Evolutionary conservation across 2,113 vertebrate genomes (phyloP).

Genomic region (Aldabrachelys gigantea): DNA sequence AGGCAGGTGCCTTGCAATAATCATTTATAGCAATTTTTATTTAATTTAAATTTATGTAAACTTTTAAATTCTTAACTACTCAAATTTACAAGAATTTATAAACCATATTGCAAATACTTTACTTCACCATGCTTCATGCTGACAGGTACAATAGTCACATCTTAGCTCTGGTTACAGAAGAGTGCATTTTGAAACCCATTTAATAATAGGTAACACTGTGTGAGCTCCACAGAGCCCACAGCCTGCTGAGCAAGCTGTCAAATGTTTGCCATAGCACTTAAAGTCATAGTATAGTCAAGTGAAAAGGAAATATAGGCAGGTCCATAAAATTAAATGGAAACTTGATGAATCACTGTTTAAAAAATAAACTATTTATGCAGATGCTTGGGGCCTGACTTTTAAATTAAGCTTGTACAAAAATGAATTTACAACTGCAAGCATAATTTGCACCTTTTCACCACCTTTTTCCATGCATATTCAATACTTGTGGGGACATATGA

Average conservation of each 20-base stretch:
- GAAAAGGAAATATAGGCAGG: constrained; percentile 65
- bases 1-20: constrained; percentile 7
- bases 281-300: constrained; percentile 65
- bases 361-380: background rate
- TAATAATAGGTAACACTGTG: constrained; percentile 65
- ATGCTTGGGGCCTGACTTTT: background rate
- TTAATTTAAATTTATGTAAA: constrained; percentile 69
- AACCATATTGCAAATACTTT: constrained; percentile 75
- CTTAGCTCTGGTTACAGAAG: constrained; percentile 63
- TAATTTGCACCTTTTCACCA: background rate
- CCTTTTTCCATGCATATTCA: background rate
- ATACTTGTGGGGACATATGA: background rate
- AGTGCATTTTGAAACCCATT: constrained; percentile 73
- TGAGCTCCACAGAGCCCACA: constrained; percentile 56
- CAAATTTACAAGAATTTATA: constrained; percentile 63
- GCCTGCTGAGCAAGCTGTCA: constrained; percentile 73
- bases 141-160: constrained; percentile 70
- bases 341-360: constrained; percentile 18
- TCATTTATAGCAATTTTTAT: constrained; percentile 49
- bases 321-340: constrained; percentile 70
- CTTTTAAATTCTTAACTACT: constrained; percentile 51
- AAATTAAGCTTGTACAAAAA: background rate
- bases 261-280: constrained; percentile 64
- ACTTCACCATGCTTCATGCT: constrained; percentile 65
- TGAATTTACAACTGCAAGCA: background rate